Conservation (phyloP, 2,888 invertebrate genomes). For the Spisula subtruncata region DNA sequence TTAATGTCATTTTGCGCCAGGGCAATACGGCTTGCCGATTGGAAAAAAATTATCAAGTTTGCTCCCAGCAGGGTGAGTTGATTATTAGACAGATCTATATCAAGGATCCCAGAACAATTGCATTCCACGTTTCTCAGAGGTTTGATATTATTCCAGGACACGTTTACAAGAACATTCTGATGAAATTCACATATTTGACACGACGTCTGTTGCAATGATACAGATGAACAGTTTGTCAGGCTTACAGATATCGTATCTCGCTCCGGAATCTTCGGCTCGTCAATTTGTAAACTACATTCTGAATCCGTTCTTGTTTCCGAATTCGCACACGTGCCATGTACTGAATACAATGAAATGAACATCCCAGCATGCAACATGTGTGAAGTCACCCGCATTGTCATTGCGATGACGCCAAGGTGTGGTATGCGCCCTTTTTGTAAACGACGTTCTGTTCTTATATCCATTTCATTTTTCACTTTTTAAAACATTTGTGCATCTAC, state of each 20-base stretch:
- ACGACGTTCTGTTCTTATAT: no score
- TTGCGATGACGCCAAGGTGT: not conserved
- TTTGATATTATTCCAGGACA: conserved; percentile 28
- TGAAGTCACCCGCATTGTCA: not conserved
- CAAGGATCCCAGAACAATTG: conserved; percentile 31
- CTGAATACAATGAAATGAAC: not conserved
- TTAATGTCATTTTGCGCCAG: conserved; percentile 37
- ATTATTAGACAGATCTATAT: conserved; percentile 36
- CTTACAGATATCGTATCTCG: not conserved
- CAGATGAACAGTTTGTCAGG: not conserved
- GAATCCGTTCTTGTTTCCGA: not conserved
- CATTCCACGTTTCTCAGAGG: conserved; percentile 26
- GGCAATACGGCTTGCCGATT: conserved; percentile 16
- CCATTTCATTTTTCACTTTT: no score
- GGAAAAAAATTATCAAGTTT: conserved; percentile 28
- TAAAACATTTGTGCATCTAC: no score
- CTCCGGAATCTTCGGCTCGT: not conserved
- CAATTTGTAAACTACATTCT: not conserved
- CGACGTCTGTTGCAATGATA: not conserved
- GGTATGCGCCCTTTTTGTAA: no score
- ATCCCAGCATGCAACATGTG: not conserved
- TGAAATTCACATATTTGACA: conserved; percentile 26
- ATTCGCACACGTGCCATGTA: not conserved
- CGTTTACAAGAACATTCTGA: conserved; percentile 11
- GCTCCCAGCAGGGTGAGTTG: conserved; percentile 4